Evolutionary conservation across 1,140 invertebrate species (phyloP), one percentile per base, ranked within the genome.

Genomic region (Scylla paramamosain): DNA sequence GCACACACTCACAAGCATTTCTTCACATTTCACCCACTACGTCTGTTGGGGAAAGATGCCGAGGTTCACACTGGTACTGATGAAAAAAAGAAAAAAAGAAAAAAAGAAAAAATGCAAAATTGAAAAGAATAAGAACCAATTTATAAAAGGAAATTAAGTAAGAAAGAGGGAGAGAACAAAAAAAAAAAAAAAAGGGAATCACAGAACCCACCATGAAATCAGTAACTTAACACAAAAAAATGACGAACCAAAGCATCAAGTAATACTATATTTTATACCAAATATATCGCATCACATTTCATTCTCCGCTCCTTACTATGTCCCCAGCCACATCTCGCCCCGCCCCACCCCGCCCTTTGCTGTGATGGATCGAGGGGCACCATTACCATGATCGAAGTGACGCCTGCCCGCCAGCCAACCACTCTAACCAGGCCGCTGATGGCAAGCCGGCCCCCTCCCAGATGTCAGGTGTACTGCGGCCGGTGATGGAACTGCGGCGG

Each of bases 321-420:
- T n/a, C 67, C 52, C 67, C 8, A 1, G 12, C 67, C n/a, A 12
- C 25, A 20, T 7, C 67, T 7, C 25, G 20, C 67, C n/a, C 67
- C 67, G 67, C 67, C 67, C 67, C 25, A 20, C 67, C 25, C 87
- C 87, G 87, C 87, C 87, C 39, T 8, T 4, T 25, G 4, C 87
- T 4, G 16, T 91, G 90, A 91, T 91, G 59, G 67, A 91, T 77
- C 4, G 90, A 67, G 90, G 0, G 1, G 31, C 29, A 8, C 59
- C 90, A 91, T 91, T 91, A 91, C 48, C 48, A 91, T 91, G 48
- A 91, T 91, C 52, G 90, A 91, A 32, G 16, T 25, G 59, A 77
- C 90, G n/a, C 59, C 20, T 77, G 29, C 29, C 29, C 48, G 20
- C n/a, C 59, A 0, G 25, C 67, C 25, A 20, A 7, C 67, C 67